Conservation (phyloP, 30 jellyfish, hydroid and myxozoan genomes). For the Aurelia aurita complex sp. Pacific region DNA sequence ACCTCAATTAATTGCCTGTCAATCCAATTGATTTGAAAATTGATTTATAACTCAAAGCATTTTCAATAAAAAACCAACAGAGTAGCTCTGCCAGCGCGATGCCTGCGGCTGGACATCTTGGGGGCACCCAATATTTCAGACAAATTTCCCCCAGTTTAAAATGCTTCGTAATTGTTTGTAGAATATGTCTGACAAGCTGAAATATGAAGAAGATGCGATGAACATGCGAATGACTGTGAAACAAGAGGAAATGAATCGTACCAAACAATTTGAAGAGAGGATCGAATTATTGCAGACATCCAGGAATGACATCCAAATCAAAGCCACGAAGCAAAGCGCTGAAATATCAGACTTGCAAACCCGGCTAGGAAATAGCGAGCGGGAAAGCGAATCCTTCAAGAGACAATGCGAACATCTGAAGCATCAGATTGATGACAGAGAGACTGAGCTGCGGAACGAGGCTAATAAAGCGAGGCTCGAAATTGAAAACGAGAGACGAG, state of each 20-base stretch:
- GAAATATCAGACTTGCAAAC: conserved; percentile 70
- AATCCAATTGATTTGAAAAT: too few species aligned
- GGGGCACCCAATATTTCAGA: too few species aligned
- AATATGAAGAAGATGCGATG: conserved; percentile 78
- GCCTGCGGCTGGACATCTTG: too few species aligned
- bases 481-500: conserved; percentile 70
- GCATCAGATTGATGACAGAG: conserved; percentile 59
- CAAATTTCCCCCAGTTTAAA: too few species aligned
- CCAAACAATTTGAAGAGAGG: conserved; percentile 87
- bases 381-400: conserved; percentile 70
- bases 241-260: conserved; percentile 78
- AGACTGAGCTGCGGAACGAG: conserved; percentile 57
- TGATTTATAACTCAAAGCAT: too few species aligned
- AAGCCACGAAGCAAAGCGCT: conserved; percentile 55
- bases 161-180: background rate
- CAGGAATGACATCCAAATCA: conserved; percentile 78
- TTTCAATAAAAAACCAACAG: too few species aligned
- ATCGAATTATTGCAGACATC: conserved; percentile 67
- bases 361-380: conserved; percentile 45
- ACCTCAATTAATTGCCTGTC: too few species aligned
- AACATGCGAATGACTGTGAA: conserved; percentile 53
- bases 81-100: too few species aligned
- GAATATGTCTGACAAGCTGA: conserved; percentile 68
- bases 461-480: conserved; percentile 49
- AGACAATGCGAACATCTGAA: conserved; percentile 67